phyloP scores from a whole-genome alignment of 2,888 invertebrate genomes.

The Hermaeophaga mercurialis region DNA sequence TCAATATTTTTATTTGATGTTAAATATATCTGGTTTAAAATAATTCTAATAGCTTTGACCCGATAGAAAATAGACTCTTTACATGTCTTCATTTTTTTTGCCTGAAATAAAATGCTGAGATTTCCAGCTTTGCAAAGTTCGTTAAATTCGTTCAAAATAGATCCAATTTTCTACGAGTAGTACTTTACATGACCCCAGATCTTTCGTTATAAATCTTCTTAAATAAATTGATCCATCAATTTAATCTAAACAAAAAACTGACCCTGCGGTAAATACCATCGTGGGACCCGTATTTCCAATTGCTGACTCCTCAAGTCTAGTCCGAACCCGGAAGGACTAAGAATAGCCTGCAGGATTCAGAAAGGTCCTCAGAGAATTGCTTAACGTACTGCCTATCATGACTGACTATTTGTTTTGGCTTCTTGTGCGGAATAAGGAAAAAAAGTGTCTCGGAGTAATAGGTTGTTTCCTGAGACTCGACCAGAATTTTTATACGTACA shows the following conservation, averaged over 20 bases:
- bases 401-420: conserved; percentile 15
- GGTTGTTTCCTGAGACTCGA: background rate
- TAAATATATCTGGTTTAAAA: no score
- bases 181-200: no score
- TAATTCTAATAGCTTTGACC: no score
- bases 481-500: background rate
- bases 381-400: conserved; percentile 16
- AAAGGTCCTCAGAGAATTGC: conserved; percentile 8
- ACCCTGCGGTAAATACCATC: conserved; percentile 6
- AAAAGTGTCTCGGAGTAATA: conserved; percentile 2
- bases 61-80: no score
- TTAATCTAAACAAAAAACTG: conserved; percentile 13
- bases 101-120: no score
- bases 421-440: conserved; percentile 4
- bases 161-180: no score
- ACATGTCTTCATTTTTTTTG: no score
- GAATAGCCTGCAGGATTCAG: conserved; percentile 15
- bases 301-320: conserved; percentile 14
- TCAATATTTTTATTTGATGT: no score
- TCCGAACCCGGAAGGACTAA: conserved; percentile 9
- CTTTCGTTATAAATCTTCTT: conserved; percentile 2
- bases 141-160: no score
- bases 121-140: no score
- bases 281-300: conserved; percentile 13
- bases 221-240: background rate